Evolutionary conservation across 2,888 invertebrate genomes (phyloP).

Genomic region (Acronicta leporina): DNA sequence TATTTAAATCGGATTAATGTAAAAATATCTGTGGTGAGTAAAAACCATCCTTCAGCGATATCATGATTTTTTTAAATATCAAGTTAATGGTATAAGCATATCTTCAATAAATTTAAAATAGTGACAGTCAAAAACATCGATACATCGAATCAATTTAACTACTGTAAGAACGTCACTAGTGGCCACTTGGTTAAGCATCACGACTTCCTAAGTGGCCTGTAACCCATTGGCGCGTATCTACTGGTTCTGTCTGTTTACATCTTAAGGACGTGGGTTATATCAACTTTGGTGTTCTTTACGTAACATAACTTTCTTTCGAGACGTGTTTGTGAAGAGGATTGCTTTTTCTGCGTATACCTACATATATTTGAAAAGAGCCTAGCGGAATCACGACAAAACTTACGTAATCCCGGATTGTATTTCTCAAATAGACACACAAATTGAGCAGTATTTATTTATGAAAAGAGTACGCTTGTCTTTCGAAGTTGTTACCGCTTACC

Average conservation of each 20-base stretch:
- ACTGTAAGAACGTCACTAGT: conserved; percentile 34
- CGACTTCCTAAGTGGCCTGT: conserved; percentile 74
- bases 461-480: too few relatives aligned
- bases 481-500: too few relatives aligned
- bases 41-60: too few relatives aligned
- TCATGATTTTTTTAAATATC: too few relatives aligned
- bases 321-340: conserved; percentile 5
- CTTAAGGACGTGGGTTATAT: conserved; percentile 64
- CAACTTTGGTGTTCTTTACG: conserved; percentile 23
- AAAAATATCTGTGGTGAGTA: too few relatives aligned
- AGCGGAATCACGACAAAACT: too few relatives aligned
- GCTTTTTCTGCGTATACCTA: neutral
- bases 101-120: neutral
- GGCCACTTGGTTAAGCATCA: conserved; percentile 63
- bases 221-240: conserved; percentile 81
- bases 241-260: conserved; percentile 80
- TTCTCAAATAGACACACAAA: too few relatives aligned
- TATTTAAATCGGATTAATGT: too few relatives aligned
- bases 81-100: too few relatives aligned
- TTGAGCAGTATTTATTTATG: too few relatives aligned
- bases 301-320: conserved; percentile 3
- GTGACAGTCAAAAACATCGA: neutral
- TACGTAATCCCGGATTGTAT: too few relatives aligned
- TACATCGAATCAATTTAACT: neutral
- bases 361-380: too few relatives aligned